Base-by-base conservation (phyloP, 1,140 invertebrate species). In the Penaeus vannamei region DNA sequence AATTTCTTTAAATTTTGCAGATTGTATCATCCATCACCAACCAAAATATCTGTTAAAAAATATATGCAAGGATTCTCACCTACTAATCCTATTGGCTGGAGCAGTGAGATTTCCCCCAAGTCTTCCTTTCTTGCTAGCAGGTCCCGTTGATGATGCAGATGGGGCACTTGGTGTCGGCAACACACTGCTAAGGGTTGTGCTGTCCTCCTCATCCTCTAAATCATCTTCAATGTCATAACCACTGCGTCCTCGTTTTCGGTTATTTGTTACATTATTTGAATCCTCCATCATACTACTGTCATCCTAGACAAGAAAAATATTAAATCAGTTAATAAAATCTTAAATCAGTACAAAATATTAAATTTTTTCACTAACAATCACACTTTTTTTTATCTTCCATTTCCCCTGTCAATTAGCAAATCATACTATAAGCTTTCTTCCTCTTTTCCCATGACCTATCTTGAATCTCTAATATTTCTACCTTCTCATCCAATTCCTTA, bases 251-350 rank as follows among this genome's bases (percentile, higher is more conserved):
- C 87, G 29, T 29, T 89, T 89, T 8, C 87, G 69, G 22, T 29
- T 84, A 60, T 84, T 83, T 29, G 82, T 36, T 29, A 89, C 22
- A 32, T 42, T 85, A n/a, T 32, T 84, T 36, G 82, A 26, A 26
- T 89, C 87, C 22, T 89, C 87, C 87, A 89, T 89, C 42, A 84
- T 62, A 26, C 53, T 77, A 60, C 84, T 83, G 46, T 89, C 87
- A 61, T 77, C n/a, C 82, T 84, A 29, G 2, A 61, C 46, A 17
- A 69, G 29, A 23, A n/a, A 61, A 23, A 76, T 42, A 36, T 23
- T 22, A 72, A 69, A 53, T 53, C 17, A 17, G 53, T 53, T 53
- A 14, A 53, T 17, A 53, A 53, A 14, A 12, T 0, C 10, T 17
- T 53, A 0, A 17, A 53, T 53, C 53, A 53, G 53, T 53, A 53